Evolutionary conservation across 2,113 vertebrate species (phyloP), one percentile per base, ranked within the genome.

Genomic region (Cavia porcellus): DNA sequence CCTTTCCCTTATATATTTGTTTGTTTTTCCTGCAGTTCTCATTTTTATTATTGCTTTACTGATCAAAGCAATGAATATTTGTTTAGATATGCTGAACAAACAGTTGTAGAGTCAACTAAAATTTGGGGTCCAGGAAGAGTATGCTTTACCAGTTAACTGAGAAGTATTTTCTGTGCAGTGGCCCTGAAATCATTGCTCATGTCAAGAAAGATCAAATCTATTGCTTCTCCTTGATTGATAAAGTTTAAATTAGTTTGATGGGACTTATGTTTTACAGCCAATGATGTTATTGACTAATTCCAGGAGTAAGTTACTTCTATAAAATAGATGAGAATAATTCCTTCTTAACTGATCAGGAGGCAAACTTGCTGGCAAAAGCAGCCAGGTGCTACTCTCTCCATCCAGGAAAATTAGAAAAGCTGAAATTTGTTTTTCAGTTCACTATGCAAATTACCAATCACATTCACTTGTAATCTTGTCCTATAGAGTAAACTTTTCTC

Each of bases 241-340:
- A 96, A 92, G 66, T 97, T 95, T 86, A 92, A 50, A 94, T 96
- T 95, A 89, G 57, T 89, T 97, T 96, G 92, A 86, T 96, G 93
- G 61, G 11, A 95, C 30, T 79, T 90, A 62, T 89, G 92, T 42
- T 93, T 97, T 84, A 83, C 52, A 94, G n/a, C 55, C 38, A 94
- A 72, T 94, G 89, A 32, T 81, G 38, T 92, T 96, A 91, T 95
- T 95, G 96, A 96, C 70, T 95, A 97, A 97, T 96, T 96, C 70
- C 68, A 92, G 57, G 55, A 61, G 19, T 92, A 90, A 98, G 96
- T 96, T 91, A 64, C 79, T 57, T 92, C 92, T 57, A 83, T 95
- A 95, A 97, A 97, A 94, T 38, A 94, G 55, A 92, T 5, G 57
- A 90, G 6, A 89, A 68, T 75, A 97, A 95, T 95, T 97, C 83